Percentiles rank a stretch among this genome's conserved stretches.
phyloP scores from a whole-genome alignment of 2,888 invertebrate species.

The Petrolisthes cinctipes region DNA sequence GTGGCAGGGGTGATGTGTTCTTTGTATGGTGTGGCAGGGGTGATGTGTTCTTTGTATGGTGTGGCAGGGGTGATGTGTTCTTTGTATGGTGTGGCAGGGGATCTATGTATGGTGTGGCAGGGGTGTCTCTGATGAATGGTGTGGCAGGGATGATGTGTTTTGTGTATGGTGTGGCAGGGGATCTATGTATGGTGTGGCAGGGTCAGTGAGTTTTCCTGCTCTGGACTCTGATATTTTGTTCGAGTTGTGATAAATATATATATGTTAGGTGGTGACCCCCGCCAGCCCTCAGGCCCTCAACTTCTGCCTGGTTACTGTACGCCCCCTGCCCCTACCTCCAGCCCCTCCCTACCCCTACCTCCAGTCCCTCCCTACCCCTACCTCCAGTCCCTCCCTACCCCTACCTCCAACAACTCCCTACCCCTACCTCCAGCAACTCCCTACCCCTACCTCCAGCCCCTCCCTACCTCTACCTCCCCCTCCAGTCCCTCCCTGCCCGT shows the following conservation, averaged over 20 bases:
- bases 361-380: not conserved
- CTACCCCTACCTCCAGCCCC: not conserved
- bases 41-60: not conserved
- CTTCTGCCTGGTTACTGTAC: slow-evolving; percentile 24
- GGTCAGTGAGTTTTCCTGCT: not conserved
- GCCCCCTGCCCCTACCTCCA: not conserved
- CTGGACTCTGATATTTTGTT: slow-evolving; percentile 6
- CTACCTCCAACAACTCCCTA: not conserved
- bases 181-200: not conserved
- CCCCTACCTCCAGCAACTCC: not conserved
- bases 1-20: not conserved
- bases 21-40: not conserved
- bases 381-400: not conserved
- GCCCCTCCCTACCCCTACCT: not conserved
- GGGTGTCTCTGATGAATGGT: slow-evolving; percentile 2
- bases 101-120: slow-evolving; percentile 16
- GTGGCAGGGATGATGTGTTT: not conserved
- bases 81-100: not conserved
- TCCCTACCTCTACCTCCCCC: not conserved
- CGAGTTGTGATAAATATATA: slow-evolving; percentile 37
- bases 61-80: not conserved
- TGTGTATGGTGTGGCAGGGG: not conserved
- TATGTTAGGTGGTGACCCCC: slow-evolving; percentile 24
- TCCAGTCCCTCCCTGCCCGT: not conserved
- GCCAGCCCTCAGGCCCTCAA: not conserved